Percentiles rank a stretch among this genome's conserved stretches.
phyloP scores from a whole-genome alignment of 2,888 invertebrate genomes.

The Labia minor region DNA sequence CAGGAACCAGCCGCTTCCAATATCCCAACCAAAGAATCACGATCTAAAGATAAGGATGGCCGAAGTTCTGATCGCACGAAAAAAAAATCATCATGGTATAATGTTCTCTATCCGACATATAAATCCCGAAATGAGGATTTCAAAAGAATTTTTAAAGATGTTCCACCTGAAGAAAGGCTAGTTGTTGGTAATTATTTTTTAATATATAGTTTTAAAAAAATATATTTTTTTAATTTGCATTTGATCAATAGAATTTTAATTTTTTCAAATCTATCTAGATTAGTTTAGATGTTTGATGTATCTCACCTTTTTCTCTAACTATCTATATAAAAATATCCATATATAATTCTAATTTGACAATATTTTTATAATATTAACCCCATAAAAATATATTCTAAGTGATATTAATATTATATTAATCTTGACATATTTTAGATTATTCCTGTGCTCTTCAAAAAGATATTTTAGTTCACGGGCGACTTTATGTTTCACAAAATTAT shows the following conservation, averaged over 20 bases:
- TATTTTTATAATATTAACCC: no score
- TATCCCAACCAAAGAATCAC: conserved; percentile 27
- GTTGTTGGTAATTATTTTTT: conserved; percentile 68
- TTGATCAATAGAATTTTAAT: background rate
- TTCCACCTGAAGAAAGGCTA: conserved; percentile 81
- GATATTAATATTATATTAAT: conserved; percentile 25
- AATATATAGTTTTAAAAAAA: conserved; percentile 13
- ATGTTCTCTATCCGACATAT: conserved; percentile 79
- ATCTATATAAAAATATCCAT: no score
- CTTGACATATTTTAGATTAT: conserved; percentile 87
- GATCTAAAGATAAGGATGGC: conserved; percentile 32
- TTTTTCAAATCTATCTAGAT: no score
- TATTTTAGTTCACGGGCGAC: conserved; percentile 87
- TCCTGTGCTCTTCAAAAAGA: conserved; percentile 94
- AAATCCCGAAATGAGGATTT: conserved; percentile 89
- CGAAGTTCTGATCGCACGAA: conserved; percentile 47
- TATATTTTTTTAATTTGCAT: background rate
- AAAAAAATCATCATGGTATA: conserved; percentile 74
- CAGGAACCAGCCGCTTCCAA: conserved; percentile 16
- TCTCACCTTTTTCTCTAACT: no score
- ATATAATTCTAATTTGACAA: no score
- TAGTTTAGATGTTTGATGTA: background rate
- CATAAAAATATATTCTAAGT: no score
- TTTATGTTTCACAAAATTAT: conserved; percentile 91
- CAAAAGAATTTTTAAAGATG: conserved; percentile 79